Conservation (phyloP, 2,888 invertebrate genomes). For the Lithosia quadra region DNA sequence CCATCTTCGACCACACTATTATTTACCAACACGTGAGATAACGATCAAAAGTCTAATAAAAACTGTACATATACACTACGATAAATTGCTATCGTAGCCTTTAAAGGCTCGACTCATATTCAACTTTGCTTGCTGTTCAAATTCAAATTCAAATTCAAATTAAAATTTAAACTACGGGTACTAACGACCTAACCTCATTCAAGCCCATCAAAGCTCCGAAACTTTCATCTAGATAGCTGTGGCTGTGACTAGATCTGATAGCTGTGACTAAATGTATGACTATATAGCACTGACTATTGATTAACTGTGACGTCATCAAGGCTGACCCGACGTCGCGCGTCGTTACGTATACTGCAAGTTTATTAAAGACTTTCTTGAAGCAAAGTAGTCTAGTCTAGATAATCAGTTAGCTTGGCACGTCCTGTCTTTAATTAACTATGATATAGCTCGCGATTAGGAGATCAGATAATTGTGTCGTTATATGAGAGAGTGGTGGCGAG, state of each 20-base stretch:
- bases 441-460: conserved; percentile 41
- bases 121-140: too few relatives aligned
- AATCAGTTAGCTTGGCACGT: conserved; percentile 35
- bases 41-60: too few relatives aligned
- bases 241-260: too few relatives aligned
- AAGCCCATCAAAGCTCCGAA: not conserved
- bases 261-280: conserved; percentile 10
- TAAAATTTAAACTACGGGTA: not conserved
- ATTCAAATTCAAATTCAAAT: not conserved
- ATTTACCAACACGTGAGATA: too few relatives aligned
- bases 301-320: not conserved
- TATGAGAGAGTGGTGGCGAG: conserved; percentile 37
- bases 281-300: not conserved
- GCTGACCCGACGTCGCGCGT: not conserved
- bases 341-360: not conserved
- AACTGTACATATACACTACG: too few relatives aligned
- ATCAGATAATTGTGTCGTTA: conserved; percentile 20
- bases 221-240: conserved; percentile 21
- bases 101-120: too few relatives aligned
- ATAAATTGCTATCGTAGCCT: too few relatives aligned
- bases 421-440: conserved; percentile 45
- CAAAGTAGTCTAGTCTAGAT: conserved; percentile 27
- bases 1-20: too few relatives aligned
- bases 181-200: not conserved
- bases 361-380: conserved; percentile 17